These are phyloP conservation scores for Theropithecus gelada DNA, from an alignment of 2,113 vertebrate genomes.

Conservation along the genomic window DNA sequence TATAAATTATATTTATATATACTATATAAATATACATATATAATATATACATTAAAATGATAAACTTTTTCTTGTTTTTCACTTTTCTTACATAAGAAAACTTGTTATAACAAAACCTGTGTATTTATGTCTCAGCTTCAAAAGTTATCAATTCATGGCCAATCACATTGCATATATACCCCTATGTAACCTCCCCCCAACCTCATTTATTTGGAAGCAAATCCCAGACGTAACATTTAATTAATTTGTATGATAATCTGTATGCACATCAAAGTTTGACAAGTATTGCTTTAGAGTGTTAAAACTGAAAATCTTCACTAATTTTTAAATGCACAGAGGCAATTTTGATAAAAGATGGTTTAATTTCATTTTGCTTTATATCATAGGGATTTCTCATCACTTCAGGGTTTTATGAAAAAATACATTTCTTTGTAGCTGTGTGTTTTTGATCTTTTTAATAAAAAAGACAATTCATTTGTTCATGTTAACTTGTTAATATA, in stretches of 20 bases:
- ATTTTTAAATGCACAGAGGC: conserved; percentile 24
- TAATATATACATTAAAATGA: neutral
- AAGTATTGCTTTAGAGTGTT: neutral
- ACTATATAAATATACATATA: no score
- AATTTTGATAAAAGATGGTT: conserved; percentile 41
- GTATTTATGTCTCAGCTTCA: neutral
- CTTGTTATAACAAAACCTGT: neutral
- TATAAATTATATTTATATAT: neutral
- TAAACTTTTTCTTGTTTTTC: neutral
- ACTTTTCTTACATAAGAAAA: neutral
- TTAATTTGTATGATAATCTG: neutral
- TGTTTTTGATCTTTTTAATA: neutral
- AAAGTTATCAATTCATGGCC: neutral
- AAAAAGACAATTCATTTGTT: conserved; percentile 6
- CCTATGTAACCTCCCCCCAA: neutral
- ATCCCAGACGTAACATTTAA: neutral
- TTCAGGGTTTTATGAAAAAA: neutral
- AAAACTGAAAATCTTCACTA: neutral
- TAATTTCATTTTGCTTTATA: conserved; percentile 46
- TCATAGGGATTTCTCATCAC: conserved; percentile 44
- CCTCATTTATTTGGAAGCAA: neutral
- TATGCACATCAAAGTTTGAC: neutral
- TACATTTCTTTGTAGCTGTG: neutral
- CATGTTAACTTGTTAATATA: neutral
- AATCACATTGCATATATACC: neutral